Evolutionary conservation across 1,140 invertebrate genomes (phyloP), one percentile per base, ranked within the genome.

Genomic region (Ostrea edulis): DNA sequence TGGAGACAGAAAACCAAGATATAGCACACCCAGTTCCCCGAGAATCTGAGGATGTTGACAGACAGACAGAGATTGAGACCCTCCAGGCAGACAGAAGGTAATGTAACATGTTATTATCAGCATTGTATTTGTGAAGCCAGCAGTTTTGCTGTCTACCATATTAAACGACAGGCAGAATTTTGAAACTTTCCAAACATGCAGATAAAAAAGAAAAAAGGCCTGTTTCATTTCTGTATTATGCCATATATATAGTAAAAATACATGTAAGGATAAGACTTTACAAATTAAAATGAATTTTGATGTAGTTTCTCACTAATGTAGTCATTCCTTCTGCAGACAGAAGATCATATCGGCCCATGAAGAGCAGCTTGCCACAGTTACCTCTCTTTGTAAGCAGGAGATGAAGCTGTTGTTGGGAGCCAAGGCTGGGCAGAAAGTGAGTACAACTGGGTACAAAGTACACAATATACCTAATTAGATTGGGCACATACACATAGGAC

Each of bases 311-410:
- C 5, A 44, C 35, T 44, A 5, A 44, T 5, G 5, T 44, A 2
- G 35, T 44, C 29, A 81, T 62, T 90, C 44, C 11, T 22, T 65
- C 90, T 90, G 54, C 89, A 94, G 93, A 86, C 86, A 89, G 55
- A 90, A 88, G 12, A 83, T 94, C 58, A 92, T 94, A 29, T 84
- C 89, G 51, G 88, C 91, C 29, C 94, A 94, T 91, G 94, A 94
- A 89, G 93, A 94, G 84, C 93, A 94, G 84, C 90, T 94, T 35
- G 93, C 93, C 14, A 88, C 90, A 86, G 92, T 94, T 52, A 94
- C 94, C 0, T 92, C 92, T 71, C 90, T 94, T 85, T 94, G 94
- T 90, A 94, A 94, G 85, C 91, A 93, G 65, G 94, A 94, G 86
- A 94, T 94, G 94, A 93, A 92, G 77, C 84, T 94, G 52, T 86